Percentiles rank a stretch among this genome's conserved stretches.
Conservation (phyloP, 2,797 vertebrate genomes). For the Enteromius viviparus region DNA sequence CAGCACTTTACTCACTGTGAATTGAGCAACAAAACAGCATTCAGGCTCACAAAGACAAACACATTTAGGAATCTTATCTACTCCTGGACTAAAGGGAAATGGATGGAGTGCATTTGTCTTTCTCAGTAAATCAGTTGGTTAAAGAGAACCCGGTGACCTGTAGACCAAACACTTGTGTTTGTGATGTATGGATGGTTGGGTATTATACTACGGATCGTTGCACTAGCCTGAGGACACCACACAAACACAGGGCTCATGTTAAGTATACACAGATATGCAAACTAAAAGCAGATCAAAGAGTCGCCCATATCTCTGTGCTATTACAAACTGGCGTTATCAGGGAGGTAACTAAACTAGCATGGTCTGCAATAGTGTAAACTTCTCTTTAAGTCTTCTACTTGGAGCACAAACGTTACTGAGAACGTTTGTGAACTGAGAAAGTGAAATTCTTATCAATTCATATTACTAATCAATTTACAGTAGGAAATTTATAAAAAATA, state of each 20-base stretch:
- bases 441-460: too few relatives aligned
- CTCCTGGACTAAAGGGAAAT: conserved; percentile 3
- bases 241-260: background rate
- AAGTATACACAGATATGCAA: conserved; percentile 18
- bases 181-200: conserved; percentile 20
- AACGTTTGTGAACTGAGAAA: background rate
- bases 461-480: too few relatives aligned
- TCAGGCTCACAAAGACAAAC: conserved; percentile 25
- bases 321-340: background rate
- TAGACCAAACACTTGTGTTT: conserved; percentile 17
- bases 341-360: background rate
- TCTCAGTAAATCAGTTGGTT: background rate
- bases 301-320: background rate
- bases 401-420: background rate
- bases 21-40: conserved; percentile 38
- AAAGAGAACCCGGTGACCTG: conserved; percentile 16
- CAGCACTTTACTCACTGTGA: conserved; percentile 92
- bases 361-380: background rate
- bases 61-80: conserved; percentile 10
- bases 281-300: conserved; percentile 19
- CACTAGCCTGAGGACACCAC: conserved; percentile 8
- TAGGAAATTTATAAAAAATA: too few relatives aligned
- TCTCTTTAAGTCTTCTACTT: background rate
- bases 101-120: conserved; percentile 21
- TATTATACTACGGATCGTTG: background rate